A percentile compares a stretch with the other conserved stretches of the same genome.
Evolutionary conservation across 35 echinoderm and acorn worm species (phyloP).

Genomic region (Amphiura filiformis): DNA sequence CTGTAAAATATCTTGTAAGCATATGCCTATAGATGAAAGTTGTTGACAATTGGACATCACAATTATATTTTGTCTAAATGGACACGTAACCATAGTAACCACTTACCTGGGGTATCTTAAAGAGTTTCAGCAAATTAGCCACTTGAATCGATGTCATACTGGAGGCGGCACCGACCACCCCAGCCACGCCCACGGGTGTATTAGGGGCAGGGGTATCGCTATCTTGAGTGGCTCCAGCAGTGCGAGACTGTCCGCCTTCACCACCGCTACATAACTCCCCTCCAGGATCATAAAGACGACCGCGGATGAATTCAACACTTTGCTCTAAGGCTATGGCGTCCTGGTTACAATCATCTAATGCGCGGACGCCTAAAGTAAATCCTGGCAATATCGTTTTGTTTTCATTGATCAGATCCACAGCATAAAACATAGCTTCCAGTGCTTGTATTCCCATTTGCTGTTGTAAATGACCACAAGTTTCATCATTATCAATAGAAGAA

Average conservation of each 20-base stretch:
- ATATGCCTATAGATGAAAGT: too few species aligned
- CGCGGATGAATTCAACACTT: slow-evolving; percentile 71
- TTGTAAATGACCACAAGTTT: slow-evolving; percentile 48
- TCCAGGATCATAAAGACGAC: slow-evolving; percentile 15
- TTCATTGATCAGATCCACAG: slow-evolving; percentile 65
- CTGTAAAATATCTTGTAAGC: too few species aligned
- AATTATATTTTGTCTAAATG: too few species aligned
- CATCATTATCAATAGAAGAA: slow-evolving; percentile 45
- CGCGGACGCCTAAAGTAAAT: slow-evolving; percentile 70
- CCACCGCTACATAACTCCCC: neutral
- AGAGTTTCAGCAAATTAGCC: slow-evolving; percentile 91
- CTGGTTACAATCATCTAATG: slow-evolving; percentile 84
- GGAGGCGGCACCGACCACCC: slow-evolving; percentile 72
- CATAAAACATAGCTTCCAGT: slow-evolving; percentile 85
- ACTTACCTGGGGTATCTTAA: slow-evolving; percentile 96
- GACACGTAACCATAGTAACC: too few species aligned
- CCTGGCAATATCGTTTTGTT: slow-evolving; percentile 70
- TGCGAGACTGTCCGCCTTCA: neutral
- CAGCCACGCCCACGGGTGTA: slow-evolving; percentile 34
- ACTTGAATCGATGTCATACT: slow-evolving; percentile 77
- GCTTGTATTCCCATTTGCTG: slow-evolving; percentile 74
- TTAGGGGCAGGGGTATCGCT: neutral
- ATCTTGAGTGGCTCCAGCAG: neutral
- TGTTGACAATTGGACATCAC: too few species aligned
- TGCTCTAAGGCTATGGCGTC: slow-evolving; percentile 77